Evolutionary conservation across 2,113 vertebrate genomes (phyloP).

Genomic region (Gadus chalcogrammus): DNA sequence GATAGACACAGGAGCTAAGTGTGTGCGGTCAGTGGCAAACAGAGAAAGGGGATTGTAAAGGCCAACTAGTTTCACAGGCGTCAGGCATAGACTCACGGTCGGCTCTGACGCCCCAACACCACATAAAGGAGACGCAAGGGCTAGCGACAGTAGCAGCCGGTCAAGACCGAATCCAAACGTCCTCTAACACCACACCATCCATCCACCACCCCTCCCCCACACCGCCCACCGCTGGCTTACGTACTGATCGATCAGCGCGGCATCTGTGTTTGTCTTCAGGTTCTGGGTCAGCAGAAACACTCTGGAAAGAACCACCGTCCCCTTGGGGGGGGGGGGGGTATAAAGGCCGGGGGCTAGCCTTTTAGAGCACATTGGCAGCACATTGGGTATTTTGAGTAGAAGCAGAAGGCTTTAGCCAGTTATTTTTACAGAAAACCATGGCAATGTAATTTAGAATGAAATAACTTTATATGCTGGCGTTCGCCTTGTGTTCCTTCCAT

Average conservation of each 20-base stretch:
- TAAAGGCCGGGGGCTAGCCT: constrained; percentile 18
- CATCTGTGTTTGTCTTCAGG: constrained; percentile 43
- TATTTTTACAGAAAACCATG: too few species aligned
- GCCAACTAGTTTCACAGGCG: constrained; percentile 8
- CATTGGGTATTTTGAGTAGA: not conserved
- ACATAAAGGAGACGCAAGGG: constrained; percentile 13
- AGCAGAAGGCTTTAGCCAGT: too few species aligned
- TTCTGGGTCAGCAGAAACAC: constrained; percentile 63
- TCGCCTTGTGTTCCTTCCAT: too few species aligned
- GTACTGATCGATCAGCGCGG: constrained; percentile 44
- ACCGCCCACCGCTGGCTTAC: constrained; percentile 13
- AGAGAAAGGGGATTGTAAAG: too few species aligned
- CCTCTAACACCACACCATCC: not conserved
- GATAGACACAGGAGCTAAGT: constrained; percentile 31
- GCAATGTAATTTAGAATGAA: too few species aligned
- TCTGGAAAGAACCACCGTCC: constrained; percentile 4
- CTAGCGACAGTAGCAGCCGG: not conserved
- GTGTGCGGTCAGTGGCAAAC: too few species aligned
- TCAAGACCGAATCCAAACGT: constrained; percentile 7
- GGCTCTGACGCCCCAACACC: too few species aligned
- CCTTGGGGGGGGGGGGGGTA: constrained; percentile 12
- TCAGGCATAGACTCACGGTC: constrained; percentile 4
- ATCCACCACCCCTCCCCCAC: too few species aligned
- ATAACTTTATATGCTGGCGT: too few species aligned
- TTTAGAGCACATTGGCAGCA: constrained; percentile 31